These are phyloP conservation scores for Corythoichthys haematopterus DNA, from an alignment of 2,113 vertebrate species.

Conservation along the genomic window DNA sequence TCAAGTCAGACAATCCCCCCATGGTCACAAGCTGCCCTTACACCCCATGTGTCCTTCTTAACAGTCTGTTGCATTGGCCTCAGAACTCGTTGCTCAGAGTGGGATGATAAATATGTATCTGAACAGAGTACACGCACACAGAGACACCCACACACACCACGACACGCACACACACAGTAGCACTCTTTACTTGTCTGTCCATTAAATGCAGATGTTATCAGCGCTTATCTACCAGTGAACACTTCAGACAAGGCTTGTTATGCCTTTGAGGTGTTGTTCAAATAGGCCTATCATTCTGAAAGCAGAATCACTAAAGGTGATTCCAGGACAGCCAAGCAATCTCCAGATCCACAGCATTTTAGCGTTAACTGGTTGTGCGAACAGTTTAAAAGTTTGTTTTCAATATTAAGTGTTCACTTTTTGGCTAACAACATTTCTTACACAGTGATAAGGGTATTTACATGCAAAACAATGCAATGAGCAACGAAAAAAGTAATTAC, in stretches of 20 bases:
- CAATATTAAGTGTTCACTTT: background rate
- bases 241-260: background rate
- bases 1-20: conserved; percentile 61
- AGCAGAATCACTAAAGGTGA: conserved; percentile 1
- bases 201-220: conserved; percentile 5
- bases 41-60: conserved; percentile 49
- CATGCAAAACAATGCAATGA: background rate
- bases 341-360: background rate
- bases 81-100: conserved; percentile 30
- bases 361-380: background rate
- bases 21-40: conserved; percentile 70
- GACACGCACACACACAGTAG: background rate
- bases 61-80: conserved; percentile 60
- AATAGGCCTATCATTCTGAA: background rate
- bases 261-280: background rate
- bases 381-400: background rate
- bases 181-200: background rate
- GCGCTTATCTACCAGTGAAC: background rate
- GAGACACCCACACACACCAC: background rate
- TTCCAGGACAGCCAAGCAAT: background rate
- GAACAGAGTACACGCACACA: background rate
- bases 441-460: background rate
- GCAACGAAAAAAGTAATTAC: background rate
- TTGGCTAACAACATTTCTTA: background rate
- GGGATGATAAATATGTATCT: conserved; percentile 57